A percentile compares a stretch with the other conserved stretches of the same genome.
phyloP scores from a whole-genome alignment of 1,140 invertebrate genomes.

The Antheraea pernyi region DNA sequence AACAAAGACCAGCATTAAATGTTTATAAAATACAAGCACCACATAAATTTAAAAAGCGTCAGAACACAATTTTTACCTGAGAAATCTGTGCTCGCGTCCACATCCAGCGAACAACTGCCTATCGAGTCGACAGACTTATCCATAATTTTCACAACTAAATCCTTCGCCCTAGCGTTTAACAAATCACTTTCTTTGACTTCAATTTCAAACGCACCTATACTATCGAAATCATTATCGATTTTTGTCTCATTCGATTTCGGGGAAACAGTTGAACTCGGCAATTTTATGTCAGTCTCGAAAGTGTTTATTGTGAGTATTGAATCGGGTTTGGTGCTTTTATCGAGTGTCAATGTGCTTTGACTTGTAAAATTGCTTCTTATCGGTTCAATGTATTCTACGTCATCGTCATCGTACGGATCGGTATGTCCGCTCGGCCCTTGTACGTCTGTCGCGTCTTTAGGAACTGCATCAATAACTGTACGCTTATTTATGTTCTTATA shows the following conservation, averaged over 20 bases:
- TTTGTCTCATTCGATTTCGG: slow-evolving; percentile 38
- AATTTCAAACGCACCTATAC: slow-evolving; percentile 70
- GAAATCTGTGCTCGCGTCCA: slow-evolving; percentile 88
- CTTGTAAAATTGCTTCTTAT: slow-evolving; percentile 72
- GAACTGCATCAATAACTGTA: slow-evolving; percentile 67
- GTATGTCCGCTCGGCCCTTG: slow-evolving; percentile 64
- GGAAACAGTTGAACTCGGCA: slow-evolving; percentile 66
- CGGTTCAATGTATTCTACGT: slow-evolving; percentile 73
- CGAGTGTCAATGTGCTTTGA: slow-evolving; percentile 67
- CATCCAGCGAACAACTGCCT: slow-evolving; percentile 90
- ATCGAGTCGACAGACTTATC: slow-evolving; percentile 87
- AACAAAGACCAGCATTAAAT: no score
- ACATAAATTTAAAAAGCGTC: background rate
- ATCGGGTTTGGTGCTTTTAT: slow-evolving; percentile 58
- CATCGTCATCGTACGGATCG: slow-evolving; percentile 67
- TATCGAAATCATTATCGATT: slow-evolving; percentile 60
- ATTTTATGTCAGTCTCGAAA: slow-evolving; percentile 65
- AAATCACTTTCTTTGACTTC: slow-evolving; percentile 70
- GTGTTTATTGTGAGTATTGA: slow-evolving; percentile 65
- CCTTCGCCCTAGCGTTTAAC: slow-evolving; percentile 54
- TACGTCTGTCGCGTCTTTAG: slow-evolving; percentile 63
- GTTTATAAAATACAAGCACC: no score
- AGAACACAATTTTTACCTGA: slow-evolving; percentile 82
- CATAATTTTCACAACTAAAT: slow-evolving; percentile 79
- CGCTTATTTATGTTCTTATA: slow-evolving; percentile 67